Base-by-base conservation (phyloP, 2,888 invertebrate species). In the Microctonus aethiopoides region DNA sequence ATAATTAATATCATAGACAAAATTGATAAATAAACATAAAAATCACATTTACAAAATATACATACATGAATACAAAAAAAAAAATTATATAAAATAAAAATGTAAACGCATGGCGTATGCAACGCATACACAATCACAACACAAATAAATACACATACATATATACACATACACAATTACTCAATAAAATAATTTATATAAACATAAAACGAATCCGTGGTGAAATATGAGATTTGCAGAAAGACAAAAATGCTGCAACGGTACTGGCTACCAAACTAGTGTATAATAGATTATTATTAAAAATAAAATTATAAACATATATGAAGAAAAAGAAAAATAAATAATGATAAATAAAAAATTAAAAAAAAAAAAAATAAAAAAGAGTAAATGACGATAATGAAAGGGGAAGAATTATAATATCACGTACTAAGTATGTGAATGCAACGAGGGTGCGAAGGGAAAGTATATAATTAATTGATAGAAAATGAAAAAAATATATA, bases 381-480 rank as follows among this genome's bases (percentile, higher is more conserved):
- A 34, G 57, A 60, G 22, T 67, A 16, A 66, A 34, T 59, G 16
- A 54, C 29, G 39, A 36, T 6, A 59, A 34, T 59, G 32, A 29
- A 59, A 29, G 22, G 36, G 46, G 16, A n/a, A 46, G 4, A 16
- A 46, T n/a, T 26, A 24, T 22, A 11, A 54, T 26, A 69, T 34
- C 56, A 29, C 41, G 68, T 68, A 68, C 56, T 63, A 63, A 68
- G 68, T 57, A 41, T 54, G 67, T 24, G 54, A 61, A 36, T 57
- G 63, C 64, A 59, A 54, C 64, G 64, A 69, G 69, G 69, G 46
- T 68, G 57, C 62, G 63, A 57, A 57, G 32, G 51, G 51, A 54
- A 61, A 61, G n/a, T 56, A 59, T 29, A 29, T 41, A 62, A 22
- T 20, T 39, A 62, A 7, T 9, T 57, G 6, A 26, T 20, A 62